Conservation (phyloP, 2,888 invertebrate genomes). For the Epistrophe grossulariae region DNA sequence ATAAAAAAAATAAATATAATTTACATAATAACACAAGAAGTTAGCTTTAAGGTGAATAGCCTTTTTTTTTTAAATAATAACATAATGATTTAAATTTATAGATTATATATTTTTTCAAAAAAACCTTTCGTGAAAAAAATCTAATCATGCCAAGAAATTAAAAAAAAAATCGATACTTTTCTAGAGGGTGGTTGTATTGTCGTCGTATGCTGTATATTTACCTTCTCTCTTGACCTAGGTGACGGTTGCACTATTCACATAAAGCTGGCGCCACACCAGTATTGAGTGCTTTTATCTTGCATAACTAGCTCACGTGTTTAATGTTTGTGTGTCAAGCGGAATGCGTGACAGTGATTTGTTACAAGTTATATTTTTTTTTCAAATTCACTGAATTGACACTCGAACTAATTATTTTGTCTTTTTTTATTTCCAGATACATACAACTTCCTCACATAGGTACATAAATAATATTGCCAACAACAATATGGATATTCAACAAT, state of each 20-base stretch:
- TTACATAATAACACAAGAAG: conserved; percentile 39
- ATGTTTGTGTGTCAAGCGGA: conserved; percentile 31
- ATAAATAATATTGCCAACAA: neutral
- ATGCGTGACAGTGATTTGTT: conserved; percentile 63
- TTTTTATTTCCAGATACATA: conserved; percentile 63
- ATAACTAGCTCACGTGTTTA: conserved; percentile 55
- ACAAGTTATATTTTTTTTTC: neutral
- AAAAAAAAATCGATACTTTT: conserved; percentile 45
- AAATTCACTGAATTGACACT: conserved; percentile 41
- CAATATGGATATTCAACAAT: conserved; percentile 52
- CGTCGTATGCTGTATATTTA: neutral
- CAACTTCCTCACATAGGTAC: conserved; percentile 28
- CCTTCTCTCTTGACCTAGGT: conserved; percentile 58
- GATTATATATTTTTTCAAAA: conserved; percentile 8
- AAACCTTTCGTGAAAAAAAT: conserved; percentile 3
- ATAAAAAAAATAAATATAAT: conserved; percentile 34
- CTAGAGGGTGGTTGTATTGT: neutral
- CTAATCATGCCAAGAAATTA: conserved; percentile 21
- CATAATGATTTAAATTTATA: conserved; percentile 4
- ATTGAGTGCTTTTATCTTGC: conserved; percentile 54
- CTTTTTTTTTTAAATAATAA: conserved; percentile 16
- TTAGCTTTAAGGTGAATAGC: conserved; percentile 51
- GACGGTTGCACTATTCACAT: conserved; percentile 45
- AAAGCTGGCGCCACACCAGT: conserved; percentile 64
- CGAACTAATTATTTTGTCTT: conserved; percentile 46